phyloP scores from a whole-genome alignment of 2,797 vertebrate species.

The Oceanodroma leucorhoa region DNA sequence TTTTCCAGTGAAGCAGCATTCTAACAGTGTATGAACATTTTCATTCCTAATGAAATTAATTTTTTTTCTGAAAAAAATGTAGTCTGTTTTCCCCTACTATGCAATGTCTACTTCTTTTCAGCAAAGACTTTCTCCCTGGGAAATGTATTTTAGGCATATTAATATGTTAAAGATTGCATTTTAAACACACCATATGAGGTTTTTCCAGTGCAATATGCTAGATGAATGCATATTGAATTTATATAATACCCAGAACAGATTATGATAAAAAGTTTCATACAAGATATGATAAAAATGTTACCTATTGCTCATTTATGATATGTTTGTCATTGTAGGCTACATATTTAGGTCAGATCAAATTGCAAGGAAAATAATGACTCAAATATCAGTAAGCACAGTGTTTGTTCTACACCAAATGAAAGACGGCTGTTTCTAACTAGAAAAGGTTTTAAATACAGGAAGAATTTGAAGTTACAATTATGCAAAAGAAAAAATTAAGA shows the following conservation, averaged over 20 bases:
- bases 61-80: not conserved
- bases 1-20: not conserved
- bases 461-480: not conserved
- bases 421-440: not conserved
- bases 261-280: slow-evolving; percentile 7
- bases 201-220: slow-evolving; percentile 18
- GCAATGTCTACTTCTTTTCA: not conserved
- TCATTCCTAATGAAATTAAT: not conserved
- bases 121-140: not conserved
- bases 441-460: not conserved
- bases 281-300: slow-evolving; percentile 26
- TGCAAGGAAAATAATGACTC: slow-evolving; percentile 12
- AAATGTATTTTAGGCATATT: not conserved
- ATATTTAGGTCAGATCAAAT: slow-evolving; percentile 31
- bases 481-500: not conserved
- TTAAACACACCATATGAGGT: not conserved
- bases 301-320: slow-evolving; percentile 35
- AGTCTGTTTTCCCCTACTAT: not conserved
- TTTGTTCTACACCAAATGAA: not conserved
- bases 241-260: not conserved
- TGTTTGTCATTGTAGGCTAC: slow-evolving; percentile 18
- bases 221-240: slow-evolving; percentile 12
- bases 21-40: not conserved
- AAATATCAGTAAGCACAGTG: not conserved
- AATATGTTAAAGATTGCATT: not conserved